Conservation (phyloP, 2,888 invertebrate species). For the Leptopterna dolabrata region DNA sequence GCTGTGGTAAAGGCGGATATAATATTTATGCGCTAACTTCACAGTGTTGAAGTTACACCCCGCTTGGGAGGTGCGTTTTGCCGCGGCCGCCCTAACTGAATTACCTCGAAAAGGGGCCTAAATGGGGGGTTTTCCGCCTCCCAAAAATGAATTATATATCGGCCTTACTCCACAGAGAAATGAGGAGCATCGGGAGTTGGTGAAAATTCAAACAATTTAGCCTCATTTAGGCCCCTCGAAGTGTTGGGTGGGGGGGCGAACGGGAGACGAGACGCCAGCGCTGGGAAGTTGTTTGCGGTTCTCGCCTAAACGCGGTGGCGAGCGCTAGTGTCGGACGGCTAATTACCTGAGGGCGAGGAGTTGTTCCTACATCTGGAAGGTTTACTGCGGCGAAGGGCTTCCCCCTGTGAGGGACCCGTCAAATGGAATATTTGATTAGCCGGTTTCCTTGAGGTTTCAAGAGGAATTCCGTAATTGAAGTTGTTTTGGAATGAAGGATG, state of each 20-base stretch:
- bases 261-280: neutral
- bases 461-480: too few relatives aligned
- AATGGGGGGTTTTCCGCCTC: neutral
- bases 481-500: too few relatives aligned
- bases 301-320: neutral
- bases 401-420: neutral
- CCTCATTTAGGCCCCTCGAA: neutral
- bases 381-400: neutral
- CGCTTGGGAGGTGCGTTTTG: neutral
- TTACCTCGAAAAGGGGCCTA: neutral
- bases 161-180: neutral
- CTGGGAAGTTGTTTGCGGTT: neutral
- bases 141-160: conserved; percentile 1
- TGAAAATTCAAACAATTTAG: neutral
- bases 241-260: neutral
- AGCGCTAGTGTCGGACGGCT: neutral
- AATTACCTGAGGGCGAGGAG: neutral
- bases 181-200: neutral
- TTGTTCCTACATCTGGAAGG: neutral
- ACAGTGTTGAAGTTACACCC: neutral
- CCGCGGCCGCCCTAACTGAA: neutral
- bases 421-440: neutral
- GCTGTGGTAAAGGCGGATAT: too few relatives aligned
- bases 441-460: neutral
- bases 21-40: too few relatives aligned